Conservation (phyloP, 2,797 vertebrate species). For the Scyliorhinus canicula region DNA sequence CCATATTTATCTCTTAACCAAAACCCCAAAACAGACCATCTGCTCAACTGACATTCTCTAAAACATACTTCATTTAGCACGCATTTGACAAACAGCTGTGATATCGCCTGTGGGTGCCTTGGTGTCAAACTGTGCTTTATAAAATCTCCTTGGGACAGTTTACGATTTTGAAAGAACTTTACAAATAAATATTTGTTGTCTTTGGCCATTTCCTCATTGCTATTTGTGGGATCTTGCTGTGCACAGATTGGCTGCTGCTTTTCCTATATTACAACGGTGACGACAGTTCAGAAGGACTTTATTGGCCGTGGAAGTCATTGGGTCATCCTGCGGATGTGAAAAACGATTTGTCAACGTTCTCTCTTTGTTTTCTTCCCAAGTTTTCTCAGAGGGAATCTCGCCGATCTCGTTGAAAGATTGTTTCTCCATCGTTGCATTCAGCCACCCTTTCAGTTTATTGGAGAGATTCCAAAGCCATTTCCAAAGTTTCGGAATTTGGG, state of each 20-base stretch:
- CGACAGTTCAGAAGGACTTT: background rate
- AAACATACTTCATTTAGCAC: background rate
- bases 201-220: background rate
- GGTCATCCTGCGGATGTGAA: background rate
- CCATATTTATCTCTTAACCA: background rate
- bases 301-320: too few species aligned
- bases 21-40: background rate
- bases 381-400: background rate
- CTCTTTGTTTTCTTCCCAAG: background rate
- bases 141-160: background rate
- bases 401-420: background rate
- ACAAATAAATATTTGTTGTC: background rate
- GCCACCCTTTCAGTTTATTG: background rate
- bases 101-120: background rate
- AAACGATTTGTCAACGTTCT: background rate
- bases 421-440: background rate
- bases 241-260: background rate
- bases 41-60: background rate
- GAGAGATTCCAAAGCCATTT: background rate
- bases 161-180: background rate
- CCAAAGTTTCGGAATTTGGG: background rate
- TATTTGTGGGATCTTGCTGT: background rate
- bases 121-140: background rate
- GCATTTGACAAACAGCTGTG: background rate
- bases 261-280: background rate